Evolutionary conservation across 1,140 invertebrate genomes (phyloP).

Genomic region (Ptiloglossa arizonensis): DNA sequence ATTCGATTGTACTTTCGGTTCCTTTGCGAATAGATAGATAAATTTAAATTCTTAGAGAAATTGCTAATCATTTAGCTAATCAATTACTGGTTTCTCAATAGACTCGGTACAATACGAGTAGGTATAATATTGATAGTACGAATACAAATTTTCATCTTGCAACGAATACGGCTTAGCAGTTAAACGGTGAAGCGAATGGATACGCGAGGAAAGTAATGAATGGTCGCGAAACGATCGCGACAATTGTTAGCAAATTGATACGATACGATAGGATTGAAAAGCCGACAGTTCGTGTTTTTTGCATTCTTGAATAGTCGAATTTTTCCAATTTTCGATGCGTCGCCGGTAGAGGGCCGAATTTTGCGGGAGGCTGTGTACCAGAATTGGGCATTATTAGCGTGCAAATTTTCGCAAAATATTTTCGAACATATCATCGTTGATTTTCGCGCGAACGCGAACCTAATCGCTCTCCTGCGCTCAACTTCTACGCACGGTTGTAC

Average conservation of each 20-base stretch:
- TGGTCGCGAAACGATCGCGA: background rate
- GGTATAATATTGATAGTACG: too few relatives aligned
- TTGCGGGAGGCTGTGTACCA: background rate
- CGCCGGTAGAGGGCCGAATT: background rate
- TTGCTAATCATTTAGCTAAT: background rate
- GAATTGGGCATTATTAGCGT: constrained; percentile 11
- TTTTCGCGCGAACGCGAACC: background rate
- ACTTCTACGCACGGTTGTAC: background rate
- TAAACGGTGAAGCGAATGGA: background rate
- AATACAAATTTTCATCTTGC: too few relatives aligned
- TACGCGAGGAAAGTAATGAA: constrained; percentile 1
- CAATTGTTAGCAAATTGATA: constrained; percentile 11
- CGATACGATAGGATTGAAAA: background rate
- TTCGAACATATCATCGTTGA: background rate
- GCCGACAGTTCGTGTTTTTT: background rate
- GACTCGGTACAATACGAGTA: too few relatives aligned
- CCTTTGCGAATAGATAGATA: too few relatives aligned
- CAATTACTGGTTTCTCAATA: background rate
- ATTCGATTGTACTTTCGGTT: background rate
- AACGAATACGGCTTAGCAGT: background rate
- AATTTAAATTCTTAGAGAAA: background rate
- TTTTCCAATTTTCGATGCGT: background rate
- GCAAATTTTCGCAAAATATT: background rate
- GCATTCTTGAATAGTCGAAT: background rate
- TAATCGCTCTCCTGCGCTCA: background rate